Conservation (phyloP, 2,888 invertebrate species). For the Gymnocheta viridis region DNA sequence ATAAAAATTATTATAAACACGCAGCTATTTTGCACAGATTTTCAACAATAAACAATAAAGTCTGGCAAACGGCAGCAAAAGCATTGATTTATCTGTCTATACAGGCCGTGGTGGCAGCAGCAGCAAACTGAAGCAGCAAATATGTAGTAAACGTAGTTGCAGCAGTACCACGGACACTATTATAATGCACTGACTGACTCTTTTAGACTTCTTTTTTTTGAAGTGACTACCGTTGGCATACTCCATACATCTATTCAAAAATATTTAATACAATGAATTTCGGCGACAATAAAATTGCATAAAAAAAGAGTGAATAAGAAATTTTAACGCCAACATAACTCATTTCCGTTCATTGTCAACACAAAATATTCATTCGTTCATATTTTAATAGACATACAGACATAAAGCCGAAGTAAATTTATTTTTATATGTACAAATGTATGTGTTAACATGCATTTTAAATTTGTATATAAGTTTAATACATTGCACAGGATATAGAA, state of each 20-base stretch:
- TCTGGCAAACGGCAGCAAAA: conserved; percentile 72
- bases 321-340: conserved; percentile 77
- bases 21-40: conserved; percentile 27
- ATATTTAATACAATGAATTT: conserved; percentile 75
- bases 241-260: not conserved
- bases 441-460: not conserved
- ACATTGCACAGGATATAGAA: conserved; percentile 2
- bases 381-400: conserved; percentile 27
- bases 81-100: conserved; percentile 80
- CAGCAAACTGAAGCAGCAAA: conserved; percentile 36
- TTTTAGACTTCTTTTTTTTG: conserved; percentile 42
- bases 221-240: not conserved
- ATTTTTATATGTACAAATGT: not conserved
- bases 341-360: conserved; percentile 81
- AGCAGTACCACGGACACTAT: not conserved
- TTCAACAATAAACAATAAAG: conserved; percentile 76
- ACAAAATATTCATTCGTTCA: conserved; percentile 72
- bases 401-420: conserved; percentile 4
- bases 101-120: conserved; percentile 30
- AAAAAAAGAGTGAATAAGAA: conserved; percentile 36
- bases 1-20: conserved; percentile 64
- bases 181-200: conserved; percentile 41
- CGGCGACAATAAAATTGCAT: conserved; percentile 75
- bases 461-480: not conserved
- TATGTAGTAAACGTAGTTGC: conserved; percentile 20